Evolutionary conservation across 2,888 invertebrate species (phyloP).

Genomic region (Rhamnusium bicolor): DNA sequence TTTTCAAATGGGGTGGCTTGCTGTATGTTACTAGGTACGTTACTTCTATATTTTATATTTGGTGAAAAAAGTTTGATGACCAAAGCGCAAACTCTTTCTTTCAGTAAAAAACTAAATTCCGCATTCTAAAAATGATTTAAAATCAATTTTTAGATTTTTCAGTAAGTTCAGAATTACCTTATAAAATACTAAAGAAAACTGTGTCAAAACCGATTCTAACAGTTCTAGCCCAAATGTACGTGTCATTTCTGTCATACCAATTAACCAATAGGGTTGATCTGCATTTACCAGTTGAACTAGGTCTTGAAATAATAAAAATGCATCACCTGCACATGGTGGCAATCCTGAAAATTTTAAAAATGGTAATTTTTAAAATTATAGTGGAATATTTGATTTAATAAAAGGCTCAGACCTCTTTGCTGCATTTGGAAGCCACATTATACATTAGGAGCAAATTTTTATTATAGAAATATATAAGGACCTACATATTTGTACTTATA

Average conservation of each 20-base stretch:
- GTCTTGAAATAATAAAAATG: conserved; percentile 97
- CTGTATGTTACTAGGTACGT: conserved; percentile 74
- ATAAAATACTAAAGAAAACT: conserved; percentile 88
- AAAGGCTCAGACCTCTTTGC: too few species aligned
- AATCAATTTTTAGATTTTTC: background rate
- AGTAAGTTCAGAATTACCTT: conserved; percentile 74
- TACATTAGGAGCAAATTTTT: too few species aligned
- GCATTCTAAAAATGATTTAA: conserved; percentile 79
- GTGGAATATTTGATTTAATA: too few species aligned
- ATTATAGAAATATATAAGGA: too few species aligned
- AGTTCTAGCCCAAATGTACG: conserved; percentile 97
- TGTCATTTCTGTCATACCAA: conserved; percentile 97
- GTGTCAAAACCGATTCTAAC: conserved; percentile 92
- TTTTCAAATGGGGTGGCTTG: conserved; percentile 84
- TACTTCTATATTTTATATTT: conserved; percentile 92
- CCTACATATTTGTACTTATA: too few species aligned
- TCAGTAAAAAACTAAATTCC: conserved; percentile 94
- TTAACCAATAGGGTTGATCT: conserved; percentile 95
- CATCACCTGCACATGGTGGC: conserved; percentile 92
- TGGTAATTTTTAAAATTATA: too few species aligned
- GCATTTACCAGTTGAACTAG: conserved; percentile 97
- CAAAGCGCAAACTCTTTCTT: conserved; percentile 97
- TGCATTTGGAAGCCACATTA: too few species aligned
- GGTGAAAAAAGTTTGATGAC: conserved; percentile 99
- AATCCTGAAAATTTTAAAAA: conserved; percentile 71